These are phyloP conservation scores for Synanthedon andrenaeformis DNA, from an alignment of 2,888 invertebrate genomes.

Conservation along the genomic window DNA sequence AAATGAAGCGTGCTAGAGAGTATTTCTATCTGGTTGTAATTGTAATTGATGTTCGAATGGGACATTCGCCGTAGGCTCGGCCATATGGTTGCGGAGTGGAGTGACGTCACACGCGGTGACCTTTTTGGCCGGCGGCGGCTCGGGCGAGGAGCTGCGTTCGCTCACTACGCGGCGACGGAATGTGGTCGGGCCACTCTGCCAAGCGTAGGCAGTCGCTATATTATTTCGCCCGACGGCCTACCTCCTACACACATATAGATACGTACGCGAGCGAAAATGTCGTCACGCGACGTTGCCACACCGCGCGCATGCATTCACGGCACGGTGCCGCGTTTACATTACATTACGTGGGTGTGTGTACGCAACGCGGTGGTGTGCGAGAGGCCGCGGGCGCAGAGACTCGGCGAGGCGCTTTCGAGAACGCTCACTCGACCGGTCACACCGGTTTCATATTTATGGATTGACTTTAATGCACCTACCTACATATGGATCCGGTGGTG, in stretches of 20 bases:
- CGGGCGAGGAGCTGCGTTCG: conserved; percentile 32
- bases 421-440: conserved; percentile 63
- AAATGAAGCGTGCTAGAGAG: too few relatives aligned
- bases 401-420: conserved; percentile 61
- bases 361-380: conserved; percentile 38
- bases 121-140: conserved; percentile 61
- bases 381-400: conserved; percentile 49
- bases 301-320: conserved; percentile 61
- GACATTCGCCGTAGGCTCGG: conserved; percentile 34
- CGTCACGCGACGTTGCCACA: conserved; percentile 72
- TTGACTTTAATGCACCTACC: conserved; percentile 63
- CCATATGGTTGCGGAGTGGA: conserved; percentile 39
- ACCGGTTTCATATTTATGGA: conserved; percentile 69
- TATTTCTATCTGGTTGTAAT: neutral
- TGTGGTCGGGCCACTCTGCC: conserved; percentile 65
- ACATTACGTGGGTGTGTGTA: conserved; percentile 58
- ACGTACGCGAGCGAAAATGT: conserved; percentile 70
- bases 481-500: conserved; percentile 57
- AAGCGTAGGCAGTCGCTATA: conserved; percentile 54
- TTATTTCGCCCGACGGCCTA: conserved; percentile 50
- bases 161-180: conserved; percentile 56
- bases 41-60: conserved; percentile 29
- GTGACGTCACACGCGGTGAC: conserved; percentile 63
- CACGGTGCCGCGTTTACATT: conserved; percentile 43
- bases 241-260: conserved; percentile 67